Evolutionary conservation across 2,888 invertebrate species (phyloP), one percentile per base, ranked within the genome.

Genomic region (Drepana falcataria): DNA sequence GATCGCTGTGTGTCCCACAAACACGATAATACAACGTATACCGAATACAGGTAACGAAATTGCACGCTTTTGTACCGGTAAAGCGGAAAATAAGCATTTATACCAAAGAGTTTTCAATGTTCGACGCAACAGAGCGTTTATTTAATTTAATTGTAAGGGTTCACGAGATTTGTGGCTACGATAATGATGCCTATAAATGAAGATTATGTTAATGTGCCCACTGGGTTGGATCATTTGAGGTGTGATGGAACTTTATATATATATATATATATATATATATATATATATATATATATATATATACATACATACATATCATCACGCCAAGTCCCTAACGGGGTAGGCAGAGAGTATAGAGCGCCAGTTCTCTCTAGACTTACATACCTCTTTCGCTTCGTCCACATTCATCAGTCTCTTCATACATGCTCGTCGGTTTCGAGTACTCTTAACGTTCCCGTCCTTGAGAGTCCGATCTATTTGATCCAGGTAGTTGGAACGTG

Each of bases 51-150:
- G 34, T 55, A 62, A 57, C 54, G 53, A 59, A 59, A 62, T 62
- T 66, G 59, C 58, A 57, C 57, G 59, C 63, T 65, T 51, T 63
- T 63, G 60, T 65, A 60, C 56, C 58, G 55, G 60, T 61, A 62
- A 55, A 51, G 59, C 53, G 57, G 60, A 63, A 64, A 68, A 66
- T 68, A 56, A 61, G 48, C 58, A 59, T 61, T 60, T 47, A 21
- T 21, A 64, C 51, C 57, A 37, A 37, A 62, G 47, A 47, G 41
- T 53, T 48, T 58, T 57, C 52, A 51, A 21, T 49, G 49, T 33
- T 33, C 35, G 51, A 40, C 33, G 51, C 34, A 40, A 40, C 40
- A 6, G 40, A 49, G 49, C 40, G 34, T 21, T 34, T 7, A 51
- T 40, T 51, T 6, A 33, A 44, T 44, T 44, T 44, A 9, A 44